A percentile compares a stretch with the other conserved stretches of the same genome.
phyloP scores from a whole-genome alignment of 2,113 vertebrate genomes.

The Poeciliopsis occidentalis region DNA sequence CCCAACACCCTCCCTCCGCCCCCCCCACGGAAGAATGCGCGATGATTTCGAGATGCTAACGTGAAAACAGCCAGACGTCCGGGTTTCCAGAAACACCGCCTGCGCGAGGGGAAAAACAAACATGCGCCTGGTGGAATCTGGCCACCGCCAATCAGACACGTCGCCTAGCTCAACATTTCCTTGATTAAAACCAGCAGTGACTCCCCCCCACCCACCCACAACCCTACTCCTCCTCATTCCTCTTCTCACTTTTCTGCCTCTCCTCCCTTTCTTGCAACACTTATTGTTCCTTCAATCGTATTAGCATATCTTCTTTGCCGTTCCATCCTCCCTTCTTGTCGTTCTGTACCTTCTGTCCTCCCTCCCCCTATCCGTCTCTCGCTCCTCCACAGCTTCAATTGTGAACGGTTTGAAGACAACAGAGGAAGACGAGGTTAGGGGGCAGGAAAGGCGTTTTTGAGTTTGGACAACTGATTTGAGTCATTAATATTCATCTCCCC shows the following conservation, averaged over 20 bases:
- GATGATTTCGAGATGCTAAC: conserved; percentile 61
- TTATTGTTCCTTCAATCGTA: too few species aligned
- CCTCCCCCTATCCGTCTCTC: conserved; percentile 5
- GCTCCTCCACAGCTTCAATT: conserved; percentile 18
- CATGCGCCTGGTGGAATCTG: too few species aligned
- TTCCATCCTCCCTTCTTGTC: too few species aligned
- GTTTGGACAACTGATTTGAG: conserved; percentile 61
- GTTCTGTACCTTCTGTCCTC: not conserved
- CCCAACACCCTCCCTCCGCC: fast-evolving
- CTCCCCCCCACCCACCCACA: too few species aligned
- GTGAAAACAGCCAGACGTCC: conserved; percentile 68
- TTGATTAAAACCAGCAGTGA: too few species aligned
- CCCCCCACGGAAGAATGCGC: conserved; percentile 55
- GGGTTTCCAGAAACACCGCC: conserved; percentile 22
- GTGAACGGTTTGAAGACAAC: conserved; percentile 33
- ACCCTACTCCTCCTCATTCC: too few species aligned
- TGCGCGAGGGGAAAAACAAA: conserved; percentile 54
- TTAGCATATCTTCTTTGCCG: too few species aligned
- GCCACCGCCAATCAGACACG: too few species aligned
- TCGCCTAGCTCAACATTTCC: too few species aligned
- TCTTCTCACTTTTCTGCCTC: too few species aligned
- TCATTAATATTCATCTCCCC: conserved; percentile 37
- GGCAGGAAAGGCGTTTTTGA: conserved; percentile 25
- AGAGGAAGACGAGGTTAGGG: not conserved
- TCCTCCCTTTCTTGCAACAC: too few species aligned